Percentiles rank a stretch among this genome's conserved stretches.
Conservation (phyloP, 2,113 vertebrate genomes). For the Aramus guarauna region DNA sequence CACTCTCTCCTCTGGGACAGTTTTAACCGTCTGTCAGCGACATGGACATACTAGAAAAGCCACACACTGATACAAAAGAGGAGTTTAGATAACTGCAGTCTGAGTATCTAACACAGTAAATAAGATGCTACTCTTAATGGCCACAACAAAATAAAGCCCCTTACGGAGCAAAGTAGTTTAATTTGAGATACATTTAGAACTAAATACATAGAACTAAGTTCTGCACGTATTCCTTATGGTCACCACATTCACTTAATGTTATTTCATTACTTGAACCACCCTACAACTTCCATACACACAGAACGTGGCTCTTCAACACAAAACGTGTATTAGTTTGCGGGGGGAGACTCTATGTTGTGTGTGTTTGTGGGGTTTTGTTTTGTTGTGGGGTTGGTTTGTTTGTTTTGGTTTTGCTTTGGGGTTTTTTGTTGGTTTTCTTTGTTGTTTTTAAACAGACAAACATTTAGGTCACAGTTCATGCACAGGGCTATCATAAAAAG, state of each 20-base stretch:
- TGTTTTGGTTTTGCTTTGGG: neutral
- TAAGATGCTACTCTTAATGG: neutral
- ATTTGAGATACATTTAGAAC: neutral
- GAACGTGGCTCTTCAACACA: neutral
- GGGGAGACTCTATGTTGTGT: too few species aligned
- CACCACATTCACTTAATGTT: neutral
- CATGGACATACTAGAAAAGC: neutral
- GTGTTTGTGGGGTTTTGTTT: neutral
- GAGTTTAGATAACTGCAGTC: neutral
- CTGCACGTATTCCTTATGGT: neutral
- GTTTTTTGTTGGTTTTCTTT: neutral
- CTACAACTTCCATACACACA: neutral
- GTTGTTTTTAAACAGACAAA: neutral
- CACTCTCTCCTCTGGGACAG: neutral
- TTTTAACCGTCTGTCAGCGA: neutral
- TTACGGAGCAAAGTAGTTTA: neutral
- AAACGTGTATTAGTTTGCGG: neutral
- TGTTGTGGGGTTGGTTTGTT: neutral
- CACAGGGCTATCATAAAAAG: neutral
- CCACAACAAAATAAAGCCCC: neutral
- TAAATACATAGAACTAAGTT: neutral
- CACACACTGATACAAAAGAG: neutral
- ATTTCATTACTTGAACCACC: neutral
- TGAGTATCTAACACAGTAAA: neutral
- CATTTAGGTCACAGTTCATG: neutral